These are phyloP conservation scores for Amblyteles armatorius DNA, from an alignment of 2,888 invertebrate genomes.

Conservation along the genomic window DNA sequence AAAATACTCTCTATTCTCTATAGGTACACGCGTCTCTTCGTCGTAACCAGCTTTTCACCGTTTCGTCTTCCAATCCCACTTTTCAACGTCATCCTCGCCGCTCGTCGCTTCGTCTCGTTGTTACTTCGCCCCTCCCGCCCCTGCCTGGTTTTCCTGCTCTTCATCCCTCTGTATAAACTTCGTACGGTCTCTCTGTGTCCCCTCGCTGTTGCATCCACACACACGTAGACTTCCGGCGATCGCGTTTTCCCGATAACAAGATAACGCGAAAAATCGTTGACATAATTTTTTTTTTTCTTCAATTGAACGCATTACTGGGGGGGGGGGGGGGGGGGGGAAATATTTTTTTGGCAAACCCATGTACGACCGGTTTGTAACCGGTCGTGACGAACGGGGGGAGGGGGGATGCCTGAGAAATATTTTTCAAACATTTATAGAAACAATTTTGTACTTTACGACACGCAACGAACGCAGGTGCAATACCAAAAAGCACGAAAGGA, in stretches of 20 bases:
- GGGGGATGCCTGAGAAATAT: slow-evolving; percentile 71
- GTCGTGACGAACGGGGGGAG: background rate
- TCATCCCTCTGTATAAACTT: slow-evolving; percentile 25
- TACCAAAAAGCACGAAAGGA: slow-evolving; percentile 63
- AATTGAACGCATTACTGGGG: slow-evolving; percentile 18
- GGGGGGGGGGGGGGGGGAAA: slow-evolving; percentile 4
- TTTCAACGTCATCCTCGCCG: background rate
- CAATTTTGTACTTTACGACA: slow-evolving; percentile 81
- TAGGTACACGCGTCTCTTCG: slow-evolving; percentile 65
- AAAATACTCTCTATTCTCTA: slow-evolving; percentile 67
- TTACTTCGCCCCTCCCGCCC: background rate
- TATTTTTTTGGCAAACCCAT: slow-evolving; percentile 38
- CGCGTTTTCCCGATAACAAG: slow-evolving; percentile 58
- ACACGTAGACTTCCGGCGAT: slow-evolving; percentile 54
- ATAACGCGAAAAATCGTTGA: slow-evolving; percentile 63
- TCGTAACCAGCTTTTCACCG: slow-evolving; percentile 26
- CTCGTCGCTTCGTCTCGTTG: background rate
- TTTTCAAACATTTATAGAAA: slow-evolving; percentile 76
- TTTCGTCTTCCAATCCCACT: slow-evolving; percentile 3
- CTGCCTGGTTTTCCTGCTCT: slow-evolving; percentile 20
- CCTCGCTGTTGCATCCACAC: slow-evolving; percentile 13
- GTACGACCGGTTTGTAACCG: slow-evolving; percentile 46
- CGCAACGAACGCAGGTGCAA: slow-evolving; percentile 74
- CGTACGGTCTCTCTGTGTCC: background rate
- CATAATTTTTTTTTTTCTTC: slow-evolving; percentile 41